phyloP scores from a whole-genome alignment of 2,113 vertebrate species.

The Sceloporus undulatus region DNA sequence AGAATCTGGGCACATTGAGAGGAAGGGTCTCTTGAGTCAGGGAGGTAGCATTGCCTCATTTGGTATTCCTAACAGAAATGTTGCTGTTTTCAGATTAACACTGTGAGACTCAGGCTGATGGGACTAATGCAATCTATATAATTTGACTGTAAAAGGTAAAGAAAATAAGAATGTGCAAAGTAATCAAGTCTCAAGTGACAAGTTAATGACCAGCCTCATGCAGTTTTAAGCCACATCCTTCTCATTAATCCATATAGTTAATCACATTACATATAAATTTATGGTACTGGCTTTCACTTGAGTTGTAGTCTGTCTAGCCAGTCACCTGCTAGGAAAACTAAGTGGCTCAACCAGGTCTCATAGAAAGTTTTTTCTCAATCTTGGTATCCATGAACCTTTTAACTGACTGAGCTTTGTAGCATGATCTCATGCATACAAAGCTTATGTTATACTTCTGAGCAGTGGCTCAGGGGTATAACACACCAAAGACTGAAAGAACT shows the following conservation, averaged over 20 bases:
- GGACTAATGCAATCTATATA: conserved; percentile 8
- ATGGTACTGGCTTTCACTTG: neutral
- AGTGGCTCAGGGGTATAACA: neutral
- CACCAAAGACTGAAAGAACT: neutral
- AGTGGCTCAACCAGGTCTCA: neutral
- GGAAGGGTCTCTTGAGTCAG: too few species aligned
- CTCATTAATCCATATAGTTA: conserved; percentile 3
- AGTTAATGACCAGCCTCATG: conserved; percentile 8
- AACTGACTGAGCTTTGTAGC: neutral
- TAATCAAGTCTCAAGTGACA: conserved; percentile 3
- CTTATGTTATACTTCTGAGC: neutral
- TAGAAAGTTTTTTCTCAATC: neutral
- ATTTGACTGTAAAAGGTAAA: neutral
- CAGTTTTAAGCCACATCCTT: conserved; percentile 2
- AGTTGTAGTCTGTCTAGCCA: neutral
- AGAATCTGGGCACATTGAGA: too few species aligned
- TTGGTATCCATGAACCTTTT: neutral
- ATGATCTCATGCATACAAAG: neutral
- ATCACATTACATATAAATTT: fast-evolving
- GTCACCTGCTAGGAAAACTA: neutral
- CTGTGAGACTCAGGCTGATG: neutral
- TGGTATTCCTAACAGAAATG: too few species aligned
- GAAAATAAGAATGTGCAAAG: conserved; percentile 13
- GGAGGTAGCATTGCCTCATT: too few species aligned
- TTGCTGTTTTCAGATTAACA: too few species aligned